Base-by-base conservation (phyloP, 1,140 invertebrate species). In the Caenorhabditis latens region DNA sequence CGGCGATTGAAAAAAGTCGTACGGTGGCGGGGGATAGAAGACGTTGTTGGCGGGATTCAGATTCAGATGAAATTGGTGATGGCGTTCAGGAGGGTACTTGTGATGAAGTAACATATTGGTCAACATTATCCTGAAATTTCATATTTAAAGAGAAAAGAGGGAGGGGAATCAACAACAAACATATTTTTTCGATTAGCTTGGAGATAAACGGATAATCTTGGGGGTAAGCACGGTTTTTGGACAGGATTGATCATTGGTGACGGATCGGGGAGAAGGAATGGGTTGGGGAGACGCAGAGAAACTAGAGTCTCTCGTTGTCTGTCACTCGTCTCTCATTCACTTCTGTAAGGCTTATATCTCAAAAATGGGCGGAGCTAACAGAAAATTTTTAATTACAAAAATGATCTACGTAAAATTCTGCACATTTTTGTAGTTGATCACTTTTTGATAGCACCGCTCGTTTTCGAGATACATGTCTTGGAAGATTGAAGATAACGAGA, bases 101-200 rank as follows among this genome's bases (percentile, higher is more conserved):
- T 79, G 71, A 79, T 79, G 71, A 79, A 79, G 71, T 79, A 79
- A 42, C 71, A 79, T 79, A 42, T 79, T 79, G 71, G 71, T 79
- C 71, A 79, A 53, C 71, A 79, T 79, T 19, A 24, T 79, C 71
- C 46, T 43, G 16, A 43, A 79, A 71, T 32, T 63, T 63, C 61
- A 32, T 63, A 63, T 63, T 63, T 63, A 63, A 32, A 63, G n/a
- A n/a, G n/a, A 4, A 3, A 4, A 4, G 16, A 53, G 16, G 50
- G 16, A 4, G 16, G 50, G 16, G 50, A 0, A n/a, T 0, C 14
- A 19, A 32, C 11, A 63, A 63, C 13, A 63, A 63, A 63, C 61
- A 63, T 63, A 63, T 63, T 63, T 63, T 63, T 21, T 21, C 8
- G n/a, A n/a, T 63, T 63, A 63, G 61, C 61, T 32, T 40, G 4